Evolutionary conservation across 2,113 vertebrate species (phyloP), one percentile per base, ranked within the genome.

Genomic region (Microcebus tavaratra): DNA sequence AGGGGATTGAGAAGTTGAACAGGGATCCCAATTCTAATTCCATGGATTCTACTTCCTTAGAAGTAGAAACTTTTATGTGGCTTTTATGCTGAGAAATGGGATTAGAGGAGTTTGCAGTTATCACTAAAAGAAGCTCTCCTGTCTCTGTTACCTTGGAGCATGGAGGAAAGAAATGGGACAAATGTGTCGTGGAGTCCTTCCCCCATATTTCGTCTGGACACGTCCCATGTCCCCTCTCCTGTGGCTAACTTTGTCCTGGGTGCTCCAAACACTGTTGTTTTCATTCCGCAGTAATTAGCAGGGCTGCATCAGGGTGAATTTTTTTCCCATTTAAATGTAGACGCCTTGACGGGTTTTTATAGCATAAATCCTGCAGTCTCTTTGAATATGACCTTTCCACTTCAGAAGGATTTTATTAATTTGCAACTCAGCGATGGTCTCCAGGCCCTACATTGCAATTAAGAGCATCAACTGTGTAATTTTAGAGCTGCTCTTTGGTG

Each of bases 371-470:
- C 45, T 88, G 48, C 39, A 45, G 80, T 53, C 42, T 80, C 59
- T 91, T 61, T 85, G 39, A 97, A 67, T 82, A 70, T 90, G 95
- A 95, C 95, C 93, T 96, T 85, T 96, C 87, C 17, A 85, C 83
- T 85, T 88, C 53, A 84, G 79, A 97, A 93, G 17, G 50, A 90
- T 93, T 91, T 95, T 96, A 97, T 97, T 93, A 93, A 94, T 93
- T 95, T 94, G 82, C 75, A 93, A 34, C 93, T 84, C 87, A 81
- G 70, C 39, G 1, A 85, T 90, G 61, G 83, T 91, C 95, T 95
- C 70, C 45, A 53, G 20, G 45, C 27, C 78, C 79, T 81, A 21
- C 12, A 6, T 0, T 91, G 81, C 91, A 95, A 88, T 97, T 91
- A 97, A 95, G 87, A 91, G 53, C 86, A 97, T 92, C 79, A 55